These are phyloP conservation scores for Parambassis ranga DNA, from an alignment of 2,797 vertebrate species.

Conservation along the genomic window DNA sequence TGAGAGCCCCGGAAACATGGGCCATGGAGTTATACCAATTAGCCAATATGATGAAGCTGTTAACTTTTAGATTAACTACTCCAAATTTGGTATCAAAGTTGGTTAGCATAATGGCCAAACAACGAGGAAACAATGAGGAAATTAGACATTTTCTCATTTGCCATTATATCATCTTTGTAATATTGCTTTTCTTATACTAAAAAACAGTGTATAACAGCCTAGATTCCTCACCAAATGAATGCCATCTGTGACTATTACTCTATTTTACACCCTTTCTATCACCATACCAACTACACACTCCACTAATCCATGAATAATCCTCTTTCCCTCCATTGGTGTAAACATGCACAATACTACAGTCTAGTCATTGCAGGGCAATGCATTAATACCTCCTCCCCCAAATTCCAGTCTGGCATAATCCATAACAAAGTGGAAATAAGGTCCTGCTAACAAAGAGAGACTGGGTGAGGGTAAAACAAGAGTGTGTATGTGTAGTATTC, in stretches of 20 bases:
- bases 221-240: background rate
- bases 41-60: too few relatives aligned
- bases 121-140: too few relatives aligned
- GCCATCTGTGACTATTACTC: background rate
- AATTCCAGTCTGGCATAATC: constrained; percentile 64
- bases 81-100: too few relatives aligned
- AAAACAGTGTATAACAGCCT: background rate
- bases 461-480: constrained; percentile 2
- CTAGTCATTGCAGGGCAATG: constrained; percentile 36
- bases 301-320: constrained; percentile 70
- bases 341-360: constrained; percentile 65
- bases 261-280: constrained; percentile 24
- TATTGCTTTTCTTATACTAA: too few relatives aligned
- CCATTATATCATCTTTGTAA: background rate
- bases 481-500: background rate
- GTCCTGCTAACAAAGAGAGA: constrained; percentile 42
- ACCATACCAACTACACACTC: constrained; percentile 29
- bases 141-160: too few relatives aligned
- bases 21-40: too few relatives aligned
- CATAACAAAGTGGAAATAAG: constrained; percentile 56
- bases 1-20: too few relatives aligned
- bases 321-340: constrained; percentile 56
- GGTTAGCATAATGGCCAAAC: too few relatives aligned
- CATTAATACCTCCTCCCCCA: constrained; percentile 49
- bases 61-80: too few relatives aligned